These are phyloP conservation scores for Rhodeus uyekii DNA, from an alignment of 2,797 vertebrate genomes.

Conservation along the genomic window DNA sequence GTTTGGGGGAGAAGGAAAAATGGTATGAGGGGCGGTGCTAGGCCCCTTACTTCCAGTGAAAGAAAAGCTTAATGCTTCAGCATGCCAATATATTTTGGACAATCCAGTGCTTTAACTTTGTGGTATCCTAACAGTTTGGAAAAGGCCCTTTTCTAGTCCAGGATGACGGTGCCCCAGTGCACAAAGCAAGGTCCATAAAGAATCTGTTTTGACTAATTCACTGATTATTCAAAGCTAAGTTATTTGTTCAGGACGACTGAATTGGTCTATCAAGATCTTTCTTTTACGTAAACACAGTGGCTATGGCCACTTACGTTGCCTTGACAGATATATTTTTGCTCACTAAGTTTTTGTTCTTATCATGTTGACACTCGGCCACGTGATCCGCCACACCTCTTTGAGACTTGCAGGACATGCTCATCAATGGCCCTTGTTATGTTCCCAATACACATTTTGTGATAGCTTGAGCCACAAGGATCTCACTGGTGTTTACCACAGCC, in stretches of 20 bases:
- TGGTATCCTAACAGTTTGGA: too few species aligned
- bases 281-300: neutral
- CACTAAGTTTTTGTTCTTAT: neutral
- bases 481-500: conserved; percentile 42
- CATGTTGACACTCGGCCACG: too few species aligned
- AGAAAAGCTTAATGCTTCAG: too few species aligned
- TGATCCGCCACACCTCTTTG: neutral
- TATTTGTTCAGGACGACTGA: neutral
- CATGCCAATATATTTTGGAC: too few species aligned
- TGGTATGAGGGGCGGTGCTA: neutral
- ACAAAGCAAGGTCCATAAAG: too few species aligned
- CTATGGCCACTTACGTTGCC: neutral
- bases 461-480: neutral
- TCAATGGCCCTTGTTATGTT: neutral
- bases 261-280: neutral
- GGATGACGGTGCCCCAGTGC: too few species aligned
- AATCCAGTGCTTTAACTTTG: too few species aligned
- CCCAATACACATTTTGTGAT: neutral
- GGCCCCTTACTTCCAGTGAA: too few species aligned
- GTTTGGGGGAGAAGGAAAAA: too few species aligned
- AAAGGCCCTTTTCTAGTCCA: too few species aligned
- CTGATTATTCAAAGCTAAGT: neutral
- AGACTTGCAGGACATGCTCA: conserved; percentile 8
- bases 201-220: neutral
- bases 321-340: neutral